Evolutionary conservation across 2,113 vertebrate genomes (phyloP).

Genomic region (Rhea americana): DNA sequence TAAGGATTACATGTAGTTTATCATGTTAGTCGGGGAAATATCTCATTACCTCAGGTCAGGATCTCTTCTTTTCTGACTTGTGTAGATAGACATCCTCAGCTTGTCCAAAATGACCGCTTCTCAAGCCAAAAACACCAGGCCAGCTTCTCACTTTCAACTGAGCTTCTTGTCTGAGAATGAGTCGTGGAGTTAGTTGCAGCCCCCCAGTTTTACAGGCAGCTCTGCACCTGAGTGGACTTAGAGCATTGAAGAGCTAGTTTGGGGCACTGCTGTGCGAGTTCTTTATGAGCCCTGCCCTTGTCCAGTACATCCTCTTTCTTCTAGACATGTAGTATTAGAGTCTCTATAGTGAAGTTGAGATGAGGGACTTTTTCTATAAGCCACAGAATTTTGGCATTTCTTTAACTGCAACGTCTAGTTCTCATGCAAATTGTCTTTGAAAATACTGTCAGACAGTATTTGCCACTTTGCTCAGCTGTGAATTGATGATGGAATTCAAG

Average conservation of each 20-base stretch:
- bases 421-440: fast-evolving
- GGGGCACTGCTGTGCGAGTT: not conserved
- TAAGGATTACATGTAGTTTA: not conserved
- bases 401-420: not conserved
- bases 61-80: not conserved
- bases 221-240: not conserved
- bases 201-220: fast-evolving
- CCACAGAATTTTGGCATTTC: not conserved
- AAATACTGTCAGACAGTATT: not conserved
- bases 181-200: not conserved
- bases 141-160: not conserved
- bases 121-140: not conserved
- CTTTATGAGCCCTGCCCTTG: not conserved
- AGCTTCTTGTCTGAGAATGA: not conserved
- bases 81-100: not conserved
- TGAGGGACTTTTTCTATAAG: not conserved
- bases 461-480: not conserved
- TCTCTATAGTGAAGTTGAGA: fast-evolving
- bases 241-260: not conserved
- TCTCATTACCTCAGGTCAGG: not conserved
- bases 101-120: not conserved
- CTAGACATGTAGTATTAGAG: fast-evolving
- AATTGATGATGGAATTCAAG: not conserved
- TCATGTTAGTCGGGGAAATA: not conserved
- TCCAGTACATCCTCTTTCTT: fast-evolving